Evolutionary conservation across 2,797 vertebrate genomes (phyloP).

Genomic region (Betta splendens): DNA sequence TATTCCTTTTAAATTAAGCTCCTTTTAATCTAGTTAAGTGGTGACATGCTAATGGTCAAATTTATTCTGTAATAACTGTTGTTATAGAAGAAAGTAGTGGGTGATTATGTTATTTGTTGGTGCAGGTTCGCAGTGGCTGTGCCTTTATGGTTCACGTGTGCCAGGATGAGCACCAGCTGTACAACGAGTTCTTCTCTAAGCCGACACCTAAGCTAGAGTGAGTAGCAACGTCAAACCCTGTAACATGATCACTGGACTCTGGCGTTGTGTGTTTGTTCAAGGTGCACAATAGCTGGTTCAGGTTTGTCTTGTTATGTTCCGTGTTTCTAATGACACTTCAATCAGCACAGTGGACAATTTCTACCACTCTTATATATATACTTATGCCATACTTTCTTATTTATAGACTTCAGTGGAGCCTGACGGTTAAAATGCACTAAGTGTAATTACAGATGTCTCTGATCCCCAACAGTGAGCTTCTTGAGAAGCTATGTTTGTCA

Average conservation of each 20-base stretch:
- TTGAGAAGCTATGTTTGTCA: slow-evolving; percentile 94
- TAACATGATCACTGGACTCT: slow-evolving; percentile 1
- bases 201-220: slow-evolving; percentile 93
- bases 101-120: slow-evolving; percentile 28
- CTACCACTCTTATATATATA: background rate
- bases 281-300: slow-evolving; percentile 9
- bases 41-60: no score
- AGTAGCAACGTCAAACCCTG: slow-evolving; percentile 62
- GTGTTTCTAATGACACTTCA: slow-evolving; percentile 9
- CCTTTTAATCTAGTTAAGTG: no score
- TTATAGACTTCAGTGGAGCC: slow-evolving; percentile 7
- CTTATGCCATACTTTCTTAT: slow-evolving; percentile 16
- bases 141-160: slow-evolving; percentile 99
- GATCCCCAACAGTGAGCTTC: slow-evolving; percentile 84
- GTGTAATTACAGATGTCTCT: slow-evolving; percentile 27
- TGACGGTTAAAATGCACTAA: slow-evolving; percentile 4
- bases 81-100: slow-evolving; percentile 2
- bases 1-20: no score
- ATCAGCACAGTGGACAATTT: slow-evolving; percentile 1
- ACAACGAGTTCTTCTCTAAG: slow-evolving; percentile 96
- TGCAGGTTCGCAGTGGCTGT: slow-evolving; percentile 96
- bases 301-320: slow-evolving; percentile 3
- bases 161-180: slow-evolving; percentile 98
- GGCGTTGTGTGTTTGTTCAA: slow-evolving; percentile 39
- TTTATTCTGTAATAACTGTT: no score